Conservation (phyloP, 1,140 invertebrate species). For the Megathymus violae region DNA sequence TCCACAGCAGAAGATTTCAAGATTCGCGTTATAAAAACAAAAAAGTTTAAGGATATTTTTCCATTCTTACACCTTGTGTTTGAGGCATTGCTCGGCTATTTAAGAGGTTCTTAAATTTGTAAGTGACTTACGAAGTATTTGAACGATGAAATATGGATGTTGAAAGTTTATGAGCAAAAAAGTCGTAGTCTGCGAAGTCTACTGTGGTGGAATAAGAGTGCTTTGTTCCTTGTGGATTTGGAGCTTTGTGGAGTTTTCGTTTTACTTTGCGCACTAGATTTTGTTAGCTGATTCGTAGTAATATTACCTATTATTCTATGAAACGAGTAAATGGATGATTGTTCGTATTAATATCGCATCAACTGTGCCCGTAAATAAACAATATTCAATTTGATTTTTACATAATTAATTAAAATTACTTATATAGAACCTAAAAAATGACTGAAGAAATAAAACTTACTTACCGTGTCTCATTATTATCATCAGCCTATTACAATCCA, state of each 20-base stretch:
- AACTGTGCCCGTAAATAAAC: too few species aligned
- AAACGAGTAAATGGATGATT: too few species aligned
- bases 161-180: constrained; percentile 39
- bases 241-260: constrained; percentile 8
- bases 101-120: constrained; percentile 41
- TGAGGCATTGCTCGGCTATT: constrained; percentile 40
- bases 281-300: not conserved
- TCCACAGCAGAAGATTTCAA: not conserved
- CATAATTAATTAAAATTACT: too few species aligned
- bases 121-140: constrained; percentile 46
- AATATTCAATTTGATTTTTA: too few species aligned
- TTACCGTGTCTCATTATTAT: too few species aligned
- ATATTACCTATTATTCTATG: too few species aligned
- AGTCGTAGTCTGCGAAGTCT: constrained; percentile 13
- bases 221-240: constrained; percentile 18
- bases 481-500: too few species aligned
- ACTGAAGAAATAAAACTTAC: too few species aligned
- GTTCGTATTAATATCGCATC: too few species aligned
- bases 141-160: constrained; percentile 42
- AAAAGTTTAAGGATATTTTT: constrained; percentile 23
- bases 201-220: constrained; percentile 19
- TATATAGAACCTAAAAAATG: too few species aligned
- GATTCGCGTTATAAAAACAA: not conserved
- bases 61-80: constrained; percentile 19
- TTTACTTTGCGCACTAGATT: not conserved